phyloP scores from a whole-genome alignment of 1,140 invertebrate species.

The Aphidius gifuensis region DNA sequence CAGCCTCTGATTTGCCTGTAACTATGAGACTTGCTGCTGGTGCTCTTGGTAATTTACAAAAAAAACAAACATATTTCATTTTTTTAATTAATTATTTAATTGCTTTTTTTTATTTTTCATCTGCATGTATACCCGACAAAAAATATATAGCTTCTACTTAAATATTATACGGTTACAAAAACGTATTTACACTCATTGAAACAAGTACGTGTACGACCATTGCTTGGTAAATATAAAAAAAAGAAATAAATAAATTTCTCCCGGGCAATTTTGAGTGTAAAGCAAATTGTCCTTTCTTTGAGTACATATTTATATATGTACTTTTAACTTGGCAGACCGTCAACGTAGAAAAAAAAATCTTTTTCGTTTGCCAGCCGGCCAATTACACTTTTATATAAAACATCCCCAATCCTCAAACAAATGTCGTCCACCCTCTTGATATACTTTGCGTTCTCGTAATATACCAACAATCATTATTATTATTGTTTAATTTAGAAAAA shows the following conservation, averaged over 20 bases:
- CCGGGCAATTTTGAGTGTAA: conserved; percentile 21
- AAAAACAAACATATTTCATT: not conserved
- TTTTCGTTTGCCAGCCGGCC: conserved; percentile 23
- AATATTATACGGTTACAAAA: not conserved
- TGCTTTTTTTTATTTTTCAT: too few species aligned
- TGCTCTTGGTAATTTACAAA: conserved; percentile 48
- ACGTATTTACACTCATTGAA: conserved; percentile 18
- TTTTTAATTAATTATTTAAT: not conserved
- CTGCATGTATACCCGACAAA: too few species aligned
- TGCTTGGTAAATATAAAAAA: conserved; percentile 24
- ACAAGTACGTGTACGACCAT: conserved; percentile 12
- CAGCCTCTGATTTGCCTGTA: conserved; percentile 62
- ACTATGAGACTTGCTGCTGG: conserved; percentile 69
- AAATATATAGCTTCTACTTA: too few species aligned
- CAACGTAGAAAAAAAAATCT: conserved; percentile 3
- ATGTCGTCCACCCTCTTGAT: conserved; percentile 7
- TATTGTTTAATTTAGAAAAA: not conserved
- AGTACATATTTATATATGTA: too few species aligned
- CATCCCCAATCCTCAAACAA: conserved; percentile 3
- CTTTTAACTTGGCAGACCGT: not conserved
- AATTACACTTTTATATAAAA: conserved; percentile 24
- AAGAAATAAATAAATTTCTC: not conserved
- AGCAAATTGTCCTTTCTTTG: conserved; percentile 16
- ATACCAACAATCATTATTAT: conserved; percentile 1
- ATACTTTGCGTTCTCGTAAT: not conserved